Evolutionary conservation across 2,888 invertebrate species (phyloP).

Genomic region (Rhorus exstirpatorius): DNA sequence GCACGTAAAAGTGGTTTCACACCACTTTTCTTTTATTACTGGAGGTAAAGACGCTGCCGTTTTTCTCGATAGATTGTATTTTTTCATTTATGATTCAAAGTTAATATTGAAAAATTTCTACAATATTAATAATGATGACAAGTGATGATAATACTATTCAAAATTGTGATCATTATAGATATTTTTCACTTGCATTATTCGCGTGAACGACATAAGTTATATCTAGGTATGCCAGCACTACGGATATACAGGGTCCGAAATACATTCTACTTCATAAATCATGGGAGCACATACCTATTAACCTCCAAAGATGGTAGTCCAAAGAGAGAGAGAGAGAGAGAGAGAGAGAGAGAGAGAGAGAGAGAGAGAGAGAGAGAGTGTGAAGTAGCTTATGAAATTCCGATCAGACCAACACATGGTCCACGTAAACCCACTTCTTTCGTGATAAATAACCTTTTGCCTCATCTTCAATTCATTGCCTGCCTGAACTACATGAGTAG

Average conservation of each 20-base stretch:
- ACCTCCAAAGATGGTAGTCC: slow-evolving; percentile 27
- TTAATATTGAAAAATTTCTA: neutral
- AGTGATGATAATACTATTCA: slow-evolving; percentile 8
- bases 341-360: neutral
- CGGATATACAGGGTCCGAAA: slow-evolving; percentile 55
- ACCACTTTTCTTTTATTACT: too few species aligned
- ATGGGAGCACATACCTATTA: slow-evolving; percentile 64
- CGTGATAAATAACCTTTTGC: slow-evolving; percentile 28
- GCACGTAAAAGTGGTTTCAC: too few species aligned
- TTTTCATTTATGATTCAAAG: neutral
- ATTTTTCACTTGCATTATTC: slow-evolving; percentile 12
- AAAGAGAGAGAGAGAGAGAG: neutral
- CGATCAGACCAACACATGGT: slow-evolving; percentile 46
- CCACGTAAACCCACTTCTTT: slow-evolving; percentile 31
- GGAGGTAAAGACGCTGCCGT: too few species aligned
- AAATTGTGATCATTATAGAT: slow-evolving; percentile 9
- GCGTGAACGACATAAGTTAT: slow-evolving; percentile 55
- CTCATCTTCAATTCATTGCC: neutral
- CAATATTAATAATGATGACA: neutral
- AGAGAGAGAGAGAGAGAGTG: neutral
- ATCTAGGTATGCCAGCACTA: slow-evolving; percentile 26
- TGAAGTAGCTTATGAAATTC: slow-evolving; percentile 68
- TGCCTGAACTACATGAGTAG: too few species aligned
- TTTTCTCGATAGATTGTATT: neutral
- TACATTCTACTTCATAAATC: slow-evolving; percentile 72